phyloP scores from a whole-genome alignment of 2,113 vertebrate genomes.

The Abramis brama region DNA sequence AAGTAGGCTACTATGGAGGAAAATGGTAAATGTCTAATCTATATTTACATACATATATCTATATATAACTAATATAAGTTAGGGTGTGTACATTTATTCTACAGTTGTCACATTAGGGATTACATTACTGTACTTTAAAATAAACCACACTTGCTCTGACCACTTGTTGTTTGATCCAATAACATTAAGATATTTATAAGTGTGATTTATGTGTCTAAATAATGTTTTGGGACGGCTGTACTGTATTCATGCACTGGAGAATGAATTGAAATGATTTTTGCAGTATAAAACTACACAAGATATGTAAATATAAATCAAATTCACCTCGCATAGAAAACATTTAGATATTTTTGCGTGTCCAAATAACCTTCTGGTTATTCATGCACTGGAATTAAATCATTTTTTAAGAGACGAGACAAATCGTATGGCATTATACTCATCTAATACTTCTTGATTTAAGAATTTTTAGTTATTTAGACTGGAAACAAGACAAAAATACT shows the following conservation, averaged over 20 bases:
- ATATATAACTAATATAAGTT: too few relatives aligned
- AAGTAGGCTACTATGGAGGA: too few relatives aligned
- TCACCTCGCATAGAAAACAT: too few relatives aligned
- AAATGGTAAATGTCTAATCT: too few relatives aligned
- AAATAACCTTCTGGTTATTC: not conserved
- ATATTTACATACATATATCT: too few relatives aligned
- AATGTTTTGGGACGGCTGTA: too few relatives aligned
- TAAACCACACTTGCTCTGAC: not conserved
- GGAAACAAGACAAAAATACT: too few relatives aligned
- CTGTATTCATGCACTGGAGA: not conserved
- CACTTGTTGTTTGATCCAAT: not conserved
- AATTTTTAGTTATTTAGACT: too few relatives aligned
- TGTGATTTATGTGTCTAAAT: not conserved
- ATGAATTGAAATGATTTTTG: not conserved
- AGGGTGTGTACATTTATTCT: not conserved
- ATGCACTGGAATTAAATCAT: not conserved
- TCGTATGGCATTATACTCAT: too few relatives aligned
- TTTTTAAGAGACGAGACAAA: not conserved
- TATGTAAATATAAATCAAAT: not conserved
- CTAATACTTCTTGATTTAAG: too few relatives aligned
- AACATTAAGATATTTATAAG: not conserved
- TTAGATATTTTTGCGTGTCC: too few relatives aligned
- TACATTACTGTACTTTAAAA: not conserved
- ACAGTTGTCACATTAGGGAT: not conserved
- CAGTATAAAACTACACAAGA: not conserved